Evolutionary conservation across 2,797 vertebrate species (phyloP), one percentile per base, ranked within the genome.

Genomic region (Thaleichthys pacificus): DNA sequence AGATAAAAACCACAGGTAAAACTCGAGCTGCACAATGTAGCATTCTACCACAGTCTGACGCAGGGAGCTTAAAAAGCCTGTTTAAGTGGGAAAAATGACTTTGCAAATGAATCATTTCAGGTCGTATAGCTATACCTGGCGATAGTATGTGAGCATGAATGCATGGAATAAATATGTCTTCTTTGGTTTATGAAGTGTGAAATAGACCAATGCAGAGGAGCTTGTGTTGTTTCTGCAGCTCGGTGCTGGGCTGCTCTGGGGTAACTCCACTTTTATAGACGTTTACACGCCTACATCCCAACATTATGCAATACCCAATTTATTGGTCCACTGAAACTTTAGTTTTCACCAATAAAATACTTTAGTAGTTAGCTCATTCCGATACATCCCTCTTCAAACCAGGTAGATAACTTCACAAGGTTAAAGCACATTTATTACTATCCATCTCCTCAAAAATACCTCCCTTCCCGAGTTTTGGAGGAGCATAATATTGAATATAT

Each of bases 121-220:
- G 82, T 83, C 77, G 80, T 71, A 60, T 3, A 71, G 74, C 1
- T 38, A 84, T 83, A 84, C 83, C 79, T 83, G 78, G 81, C 83
- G 71, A 76, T 85, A 70, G 82, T 80, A 70, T 76, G 68, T 38
- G 62, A 70, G 82, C 74, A 83, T 84, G 77, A 89, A 89, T 84
- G 85, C 81, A 85, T 82, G 86, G 84, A 85, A 87, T 88, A 87
- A 88, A 88, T 86, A 89, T 82, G 78, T 86, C 75, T 73, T 71
- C 65, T n/a, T 15, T 30, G 77, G 72, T 91, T 91, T 88, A 91
- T 89, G 85, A 87, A 85, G 86, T 90, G 90, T 89, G 88, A 89
- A 90, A 89, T 84, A 73, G 86, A 84, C 86, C 84, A 77, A 83
- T 79, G 87, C 82, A 82, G 73, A 79, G 83, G 73, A 75, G 77